Evolutionary conservation across 2,888 invertebrate genomes (phyloP).

Genomic region (Lagria hirta): DNA sequence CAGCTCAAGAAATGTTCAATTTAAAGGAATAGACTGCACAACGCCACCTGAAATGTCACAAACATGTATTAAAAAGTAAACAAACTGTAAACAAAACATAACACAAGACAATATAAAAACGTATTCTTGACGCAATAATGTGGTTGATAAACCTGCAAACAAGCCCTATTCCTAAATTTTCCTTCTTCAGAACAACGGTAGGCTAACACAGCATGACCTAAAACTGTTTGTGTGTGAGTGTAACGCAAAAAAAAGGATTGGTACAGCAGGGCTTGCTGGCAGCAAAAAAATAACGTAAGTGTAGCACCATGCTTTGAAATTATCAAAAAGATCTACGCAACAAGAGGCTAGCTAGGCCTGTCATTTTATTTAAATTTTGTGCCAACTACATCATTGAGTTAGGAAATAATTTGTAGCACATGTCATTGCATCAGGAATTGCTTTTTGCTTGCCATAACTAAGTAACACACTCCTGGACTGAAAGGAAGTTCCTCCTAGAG

Average conservation of each 20-base stretch:
- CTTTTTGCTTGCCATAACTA: slow-evolving; percentile 31
- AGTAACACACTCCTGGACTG: slow-evolving; percentile 9
- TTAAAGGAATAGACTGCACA: slow-evolving; percentile 27
- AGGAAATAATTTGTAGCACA: slow-evolving; percentile 38
- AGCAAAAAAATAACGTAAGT: slow-evolving; percentile 36
- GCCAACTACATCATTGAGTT: slow-evolving; percentile 17
- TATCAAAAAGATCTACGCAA: slow-evolving; percentile 11
- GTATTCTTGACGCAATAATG: slow-evolving; percentile 49
- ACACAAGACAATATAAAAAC: slow-evolving; percentile 25
- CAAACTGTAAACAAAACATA: slow-evolving; percentile 15
- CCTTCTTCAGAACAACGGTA: too few relatives aligned
- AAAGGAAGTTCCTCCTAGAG: too few relatives aligned
- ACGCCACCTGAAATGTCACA: slow-evolving; percentile 40
- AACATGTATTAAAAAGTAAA: slow-evolving; percentile 18
- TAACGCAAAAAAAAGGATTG: slow-evolving; percentile 12
- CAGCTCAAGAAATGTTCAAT: slow-evolving; percentile 39
- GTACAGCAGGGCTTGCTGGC: slow-evolving; percentile 46
- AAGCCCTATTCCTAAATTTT: slow-evolving; percentile 37
- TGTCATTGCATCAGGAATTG: slow-evolving; percentile 52
- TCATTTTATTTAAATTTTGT: not conserved
- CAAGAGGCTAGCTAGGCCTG: slow-evolving; percentile 7
- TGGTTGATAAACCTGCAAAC: slow-evolving; percentile 44
- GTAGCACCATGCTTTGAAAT: slow-evolving; percentile 25
- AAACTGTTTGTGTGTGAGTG: slow-evolving; percentile 7
- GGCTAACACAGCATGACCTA: not conserved